Base-by-base conservation (phyloP, 30 jellyfish, hydroid and myxozoan species). In the Mastigias papua region DNA sequence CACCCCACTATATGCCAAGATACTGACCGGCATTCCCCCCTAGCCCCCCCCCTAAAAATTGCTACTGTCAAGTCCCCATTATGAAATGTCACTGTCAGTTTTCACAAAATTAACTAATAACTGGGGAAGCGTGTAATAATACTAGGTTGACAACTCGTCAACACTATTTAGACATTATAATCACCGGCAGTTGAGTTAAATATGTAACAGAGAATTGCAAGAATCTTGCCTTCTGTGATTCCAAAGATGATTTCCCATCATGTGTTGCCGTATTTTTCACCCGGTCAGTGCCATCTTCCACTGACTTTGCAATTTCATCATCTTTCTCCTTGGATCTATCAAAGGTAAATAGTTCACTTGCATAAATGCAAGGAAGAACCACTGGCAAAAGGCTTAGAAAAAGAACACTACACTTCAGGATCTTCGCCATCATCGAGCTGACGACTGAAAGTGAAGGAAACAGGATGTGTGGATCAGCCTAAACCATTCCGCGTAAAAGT, bases 301-400 rank as follows among this genome's bases (percentile, higher is more conserved):
- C 86, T 0, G 86, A 21, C n/a, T 67, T 49, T 46, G 58, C 80
- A 62, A 70, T 70, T 1, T 73, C 91, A 20, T 29, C 83, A 34
- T 71, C 86, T 11, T n/a, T 20, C 35, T 75, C 65, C 73, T 80
- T 83, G 20, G 80, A 49, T 20, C 58, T 69, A 34, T 83, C 92
- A 34, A 37, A 83, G 27, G 70, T 30, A 49, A 83, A 83, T 21
- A 83, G 60, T 34, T 83, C 92, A 83, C 92, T 83, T 33, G 92
- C 92, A 35, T 83, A 83, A 48, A 83, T 83, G 85, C 92, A 83
- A 13, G 92, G 92, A 23, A 83, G 86, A 48, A 83, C 92, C 3
- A 83, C 92, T 54, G 92, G 92, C 26, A 83, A 22, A 27, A 83
- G 69, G 72, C 92, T 83, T 29, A 82, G 72, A 73, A 83, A 62